A percentile compares a stretch with the other conserved stretches of the same genome.
These are phyloP conservation scores for Sarcophaga carnaria DNA, from an alignment of 2,888 invertebrate species.

Conservation along the genomic window DNA sequence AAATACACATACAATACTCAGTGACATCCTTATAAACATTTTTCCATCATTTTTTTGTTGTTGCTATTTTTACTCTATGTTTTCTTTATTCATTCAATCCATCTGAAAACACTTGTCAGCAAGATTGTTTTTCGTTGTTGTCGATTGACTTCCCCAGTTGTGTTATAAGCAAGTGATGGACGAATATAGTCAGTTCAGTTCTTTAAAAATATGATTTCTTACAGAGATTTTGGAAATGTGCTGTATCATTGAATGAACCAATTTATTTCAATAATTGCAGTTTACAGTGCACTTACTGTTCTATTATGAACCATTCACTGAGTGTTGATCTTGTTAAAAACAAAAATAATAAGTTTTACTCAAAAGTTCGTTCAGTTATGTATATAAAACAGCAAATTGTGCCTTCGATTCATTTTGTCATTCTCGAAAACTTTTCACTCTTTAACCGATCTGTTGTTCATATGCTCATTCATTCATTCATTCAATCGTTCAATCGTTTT, in stretches of 20 bases:
- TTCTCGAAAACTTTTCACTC: not conserved
- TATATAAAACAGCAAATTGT: no score
- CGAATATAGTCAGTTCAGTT: not conserved
- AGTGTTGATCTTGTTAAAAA: no score
- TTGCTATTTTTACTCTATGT: not conserved
- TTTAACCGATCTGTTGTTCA: not conserved
- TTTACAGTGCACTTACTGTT: no score
- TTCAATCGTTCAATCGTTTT: conserved; percentile 11
- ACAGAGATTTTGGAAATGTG: not conserved
- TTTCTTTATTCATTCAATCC: conserved; percentile 24
- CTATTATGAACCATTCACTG: no score
- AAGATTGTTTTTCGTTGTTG: conserved; percentile 45
- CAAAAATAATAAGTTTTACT: no score
- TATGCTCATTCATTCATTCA: no score
- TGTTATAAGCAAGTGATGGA: not conserved
- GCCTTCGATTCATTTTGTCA: not conserved
- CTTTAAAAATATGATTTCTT: not conserved
- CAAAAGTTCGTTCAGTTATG: no score
- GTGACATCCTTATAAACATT: conserved; percentile 6
- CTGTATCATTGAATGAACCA: no score
- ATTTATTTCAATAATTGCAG: no score
- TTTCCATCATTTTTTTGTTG: not conserved
- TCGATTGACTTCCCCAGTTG: conserved; percentile 19
- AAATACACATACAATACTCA: conserved; percentile 1
- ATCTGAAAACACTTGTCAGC: conserved; percentile 57